Conservation (phyloP, 30 jellyfish, hydroid and myxozoan species). For the Chrysaora quinquecirrha region DNA sequence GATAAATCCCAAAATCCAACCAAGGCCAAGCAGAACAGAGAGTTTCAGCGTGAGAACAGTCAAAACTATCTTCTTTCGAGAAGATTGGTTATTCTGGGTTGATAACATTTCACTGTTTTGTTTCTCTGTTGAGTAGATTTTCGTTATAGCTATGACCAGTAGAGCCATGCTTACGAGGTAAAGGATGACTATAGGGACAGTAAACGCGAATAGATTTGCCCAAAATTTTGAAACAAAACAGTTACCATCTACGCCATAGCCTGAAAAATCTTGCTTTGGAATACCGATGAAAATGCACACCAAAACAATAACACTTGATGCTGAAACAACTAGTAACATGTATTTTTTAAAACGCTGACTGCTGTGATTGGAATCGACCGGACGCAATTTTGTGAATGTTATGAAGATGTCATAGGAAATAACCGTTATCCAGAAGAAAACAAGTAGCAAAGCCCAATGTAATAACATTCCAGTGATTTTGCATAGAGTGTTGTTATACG, state of each 20-base stretch:
- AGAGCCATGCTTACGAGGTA: background rate
- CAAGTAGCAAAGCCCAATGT: constrained; percentile 51
- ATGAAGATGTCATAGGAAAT: constrained; percentile 48
- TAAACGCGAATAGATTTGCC: constrained; percentile 26
- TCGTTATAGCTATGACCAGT: constrained; percentile 3
- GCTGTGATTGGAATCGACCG: background rate
- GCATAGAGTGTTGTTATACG: constrained; percentile 6
- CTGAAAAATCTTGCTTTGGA: background rate
- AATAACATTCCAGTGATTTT: constrained; percentile 37
- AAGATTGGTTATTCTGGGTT: background rate
- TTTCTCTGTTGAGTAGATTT: background rate
- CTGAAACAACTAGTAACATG: background rate
- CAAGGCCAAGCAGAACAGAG: constrained; percentile 25
- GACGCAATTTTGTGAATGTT: constrained; percentile 30
- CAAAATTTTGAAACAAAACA: constrained; percentile 25
- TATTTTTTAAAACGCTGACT: constrained; percentile 14
- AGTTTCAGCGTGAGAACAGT: constrained; percentile 7
- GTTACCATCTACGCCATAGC: constrained; percentile 4
- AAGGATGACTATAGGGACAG: background rate
- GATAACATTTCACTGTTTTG: background rate
- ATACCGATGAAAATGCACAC: background rate
- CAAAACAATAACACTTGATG: constrained; percentile 2
- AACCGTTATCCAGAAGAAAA: constrained; percentile 50
- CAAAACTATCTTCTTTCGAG: constrained; percentile 2
- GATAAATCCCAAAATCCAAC: constrained; percentile 29